Conservation (phyloP, 1,140 invertebrate genomes). For the Neodiprion pinetum region DNA sequence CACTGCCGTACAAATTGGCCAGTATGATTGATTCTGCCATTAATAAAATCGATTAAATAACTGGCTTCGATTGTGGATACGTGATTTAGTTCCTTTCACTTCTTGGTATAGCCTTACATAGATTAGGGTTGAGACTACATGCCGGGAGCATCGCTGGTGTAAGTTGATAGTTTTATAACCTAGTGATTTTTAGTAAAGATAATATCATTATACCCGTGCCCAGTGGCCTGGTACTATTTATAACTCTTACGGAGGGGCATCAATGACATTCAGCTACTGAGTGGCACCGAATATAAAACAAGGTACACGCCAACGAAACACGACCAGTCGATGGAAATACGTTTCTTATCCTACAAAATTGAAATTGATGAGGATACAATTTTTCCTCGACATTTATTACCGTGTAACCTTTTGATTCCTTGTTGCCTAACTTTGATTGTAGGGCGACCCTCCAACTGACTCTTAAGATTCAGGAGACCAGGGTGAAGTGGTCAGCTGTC, state of each 20-base stretch:
- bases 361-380: not conserved
- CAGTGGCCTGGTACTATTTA: conserved; percentile 2
- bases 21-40: not conserved
- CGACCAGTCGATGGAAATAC: not conserved
- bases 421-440: no score
- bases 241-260: not conserved
- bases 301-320: not conserved
- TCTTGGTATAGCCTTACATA: not conserved
- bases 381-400: not conserved
- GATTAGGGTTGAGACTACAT: not conserved
- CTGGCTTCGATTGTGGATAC: not conserved
- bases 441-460: no score
- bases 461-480: no score
- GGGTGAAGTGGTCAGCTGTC: no score
- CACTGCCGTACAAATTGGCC: not conserved
- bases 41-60: conserved; percentile 4
- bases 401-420: not conserved
- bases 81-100: conserved; percentile 7
- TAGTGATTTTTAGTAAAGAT: not conserved
- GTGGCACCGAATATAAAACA: conserved; percentile 2
- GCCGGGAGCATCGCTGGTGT: not conserved
- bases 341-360: not conserved
- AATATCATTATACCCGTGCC: conserved; percentile 2
- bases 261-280: conserved; percentile 7
- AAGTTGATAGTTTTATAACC: conserved; percentile 7